A percentile compares a stretch with the other conserved stretches of the same genome.
phyloP scores from a whole-genome alignment of 2,888 invertebrate species.

The Hemithea aestivaria region DNA sequence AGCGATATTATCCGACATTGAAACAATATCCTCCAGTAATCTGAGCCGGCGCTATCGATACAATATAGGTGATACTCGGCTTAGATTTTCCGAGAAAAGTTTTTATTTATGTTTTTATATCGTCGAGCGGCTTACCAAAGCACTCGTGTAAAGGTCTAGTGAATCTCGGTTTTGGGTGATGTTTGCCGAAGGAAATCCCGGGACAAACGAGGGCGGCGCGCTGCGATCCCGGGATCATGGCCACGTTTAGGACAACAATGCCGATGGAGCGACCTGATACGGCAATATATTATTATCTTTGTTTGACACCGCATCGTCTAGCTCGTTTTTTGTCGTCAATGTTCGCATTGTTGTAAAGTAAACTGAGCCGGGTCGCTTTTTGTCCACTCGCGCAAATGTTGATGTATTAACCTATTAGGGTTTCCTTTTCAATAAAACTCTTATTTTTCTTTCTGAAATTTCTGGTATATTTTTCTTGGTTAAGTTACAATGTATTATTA shows the following conservation, averaged over 20 bases:
- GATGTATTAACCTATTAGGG: slow-evolving; percentile 26
- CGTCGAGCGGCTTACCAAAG: slow-evolving; percentile 57
- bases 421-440: background rate
- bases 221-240: slow-evolving; percentile 63
- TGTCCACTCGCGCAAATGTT: slow-evolving; percentile 23
- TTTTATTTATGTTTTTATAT: slow-evolving; percentile 58
- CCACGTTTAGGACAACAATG: slow-evolving; percentile 67
- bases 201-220: slow-evolving; percentile 66
- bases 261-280: slow-evolving; percentile 65
- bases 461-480: too few species aligned
- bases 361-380: slow-evolving; percentile 32
- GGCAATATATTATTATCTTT: slow-evolving; percentile 70
- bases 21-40: slow-evolving; percentile 49
- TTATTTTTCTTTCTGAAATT: slow-evolving; percentile 26
- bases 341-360: slow-evolving; percentile 60
- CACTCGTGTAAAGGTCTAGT: slow-evolving; percentile 71
- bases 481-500: too few species aligned
- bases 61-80: slow-evolving; percentile 16
- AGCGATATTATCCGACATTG: slow-evolving; percentile 31
- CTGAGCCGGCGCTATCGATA: slow-evolving; percentile 16
- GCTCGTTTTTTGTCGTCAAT: slow-evolving; percentile 69
- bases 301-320: slow-evolving; percentile 70
- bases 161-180: slow-evolving; percentile 70
- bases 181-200: slow-evolving; percentile 74
- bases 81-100: slow-evolving; percentile 20